Evolutionary conservation across 2,888 invertebrate species (phyloP).

Genomic region (Netelia melanura): DNA sequence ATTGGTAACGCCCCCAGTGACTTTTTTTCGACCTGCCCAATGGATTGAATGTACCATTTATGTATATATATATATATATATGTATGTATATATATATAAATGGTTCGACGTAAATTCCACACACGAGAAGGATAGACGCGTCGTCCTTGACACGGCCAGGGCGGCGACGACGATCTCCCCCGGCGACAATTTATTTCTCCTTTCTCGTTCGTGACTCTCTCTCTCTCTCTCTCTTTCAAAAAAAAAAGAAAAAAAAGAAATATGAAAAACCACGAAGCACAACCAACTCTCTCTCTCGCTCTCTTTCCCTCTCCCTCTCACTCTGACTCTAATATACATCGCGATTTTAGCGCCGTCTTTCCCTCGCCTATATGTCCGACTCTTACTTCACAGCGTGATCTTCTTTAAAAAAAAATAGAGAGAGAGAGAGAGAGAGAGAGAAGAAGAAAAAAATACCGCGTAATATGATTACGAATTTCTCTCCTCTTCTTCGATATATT

Average conservation of each 20-base stretch:
- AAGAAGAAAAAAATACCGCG: constrained; percentile 1
- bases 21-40: neutral
- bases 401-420: constrained; percentile 11
- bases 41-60: neutral
- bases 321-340: neutral
- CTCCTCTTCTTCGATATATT: constrained; percentile 19
- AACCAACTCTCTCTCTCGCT: neutral
- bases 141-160: constrained; percentile 82
- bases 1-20: neutral
- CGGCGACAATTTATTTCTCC: constrained; percentile 15
- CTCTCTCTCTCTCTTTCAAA: neutral
- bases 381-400: constrained; percentile 41
- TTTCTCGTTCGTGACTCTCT: constrained; percentile 1
- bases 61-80: neutral
- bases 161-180: constrained; percentile 63
- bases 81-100: neutral
- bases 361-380: neutral
- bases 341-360: neutral
- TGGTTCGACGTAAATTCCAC: neutral
- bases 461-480: constrained; percentile 42
- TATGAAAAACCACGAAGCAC: constrained; percentile 29
- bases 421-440: neutral
- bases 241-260: neutral
- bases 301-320: neutral
- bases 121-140: constrained; percentile 77